Evolutionary conservation across 2,888 invertebrate genomes (phyloP), one percentile per base, ranked within the genome.

Genomic region (Salticus scenicus): DNA sequence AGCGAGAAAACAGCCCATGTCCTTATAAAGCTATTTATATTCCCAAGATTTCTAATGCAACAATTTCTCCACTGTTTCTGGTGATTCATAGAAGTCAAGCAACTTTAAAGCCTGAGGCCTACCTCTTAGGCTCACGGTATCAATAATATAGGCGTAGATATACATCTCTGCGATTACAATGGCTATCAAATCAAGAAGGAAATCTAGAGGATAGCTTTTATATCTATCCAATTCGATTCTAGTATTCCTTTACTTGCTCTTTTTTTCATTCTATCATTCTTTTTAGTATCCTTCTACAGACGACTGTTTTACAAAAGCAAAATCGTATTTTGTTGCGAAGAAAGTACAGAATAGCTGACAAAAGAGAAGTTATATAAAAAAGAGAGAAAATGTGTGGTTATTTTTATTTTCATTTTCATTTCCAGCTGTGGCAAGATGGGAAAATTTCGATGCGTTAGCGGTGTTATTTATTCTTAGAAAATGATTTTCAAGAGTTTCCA

Each of bases 141-240:
- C 84, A 85, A 85, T 85, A 85, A 79, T 78, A 73, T 64, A 83
- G 76, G 28, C 77, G 57, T 71, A 70, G 78, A 78, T 85, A 75
- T 85, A 79, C 84, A 78, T 78, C 74, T 85, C 78, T 85, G 71
- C 79, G 84, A 85, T 85, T 85, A 78, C 84, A 85, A 85, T 77
- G 63, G 79, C 78, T 79, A 79, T 79, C 84, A 78, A 85, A 85
- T 85, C 84, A 85, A 85, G 79, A 79, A 79, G 73, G 84, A 79
- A 85, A 84, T 77, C 77, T 69, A 51, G 70, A 57, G 51, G 72
- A 77, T 77, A 73, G 83, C 83, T 78, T 84, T 84, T 77, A 84
- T 84, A 84, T 84, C 77, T 77, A 84, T 71, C 77, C 77, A 73
- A 84, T 84, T 84, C 83, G 77, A 77, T 78, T 84, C 72, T 69